These are phyloP conservation scores for Heliconius eleuchia DNA, from an alignment of 1,140 invertebrate genomes.

Conservation along the genomic window DNA sequence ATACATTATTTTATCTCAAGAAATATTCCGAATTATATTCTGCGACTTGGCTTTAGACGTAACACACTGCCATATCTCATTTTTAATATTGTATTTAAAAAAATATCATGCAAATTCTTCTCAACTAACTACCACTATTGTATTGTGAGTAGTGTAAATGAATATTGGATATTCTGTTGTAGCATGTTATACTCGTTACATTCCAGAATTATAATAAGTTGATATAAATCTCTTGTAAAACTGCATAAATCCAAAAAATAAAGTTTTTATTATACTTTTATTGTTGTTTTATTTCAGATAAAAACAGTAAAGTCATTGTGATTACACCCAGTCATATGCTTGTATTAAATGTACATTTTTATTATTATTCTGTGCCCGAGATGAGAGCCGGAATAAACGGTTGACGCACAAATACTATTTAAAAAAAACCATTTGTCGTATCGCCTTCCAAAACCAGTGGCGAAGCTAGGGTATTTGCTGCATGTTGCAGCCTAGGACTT, in stretches of 20 bases:
- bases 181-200: constrained; percentile 56
- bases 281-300: constrained; percentile 21
- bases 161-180: constrained; percentile 35
- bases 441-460: too few relatives aligned
- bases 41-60: background rate
- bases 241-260: constrained; percentile 34
- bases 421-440: too few relatives aligned
- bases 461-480: too few relatives aligned
- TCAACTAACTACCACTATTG: constrained; percentile 6
- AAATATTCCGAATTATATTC: background rate
- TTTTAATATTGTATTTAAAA: background rate
- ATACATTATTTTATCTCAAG: background rate
- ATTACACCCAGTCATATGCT: background rate
- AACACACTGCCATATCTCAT: constrained; percentile 15
- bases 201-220: constrained; percentile 56
- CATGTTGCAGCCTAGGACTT: too few relatives aligned
- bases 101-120: background rate
- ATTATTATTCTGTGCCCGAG: too few relatives aligned
- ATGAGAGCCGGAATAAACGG: too few relatives aligned
- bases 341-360: too few relatives aligned
- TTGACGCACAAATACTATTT: too few relatives aligned
- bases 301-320: background rate
- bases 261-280: constrained; percentile 26
- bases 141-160: constrained; percentile 17
- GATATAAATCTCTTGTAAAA: constrained; percentile 49